These are phyloP conservation scores for Agapornis canus DNA, from an alignment of 2,797 vertebrate genomes.

Conservation along the genomic window DNA sequence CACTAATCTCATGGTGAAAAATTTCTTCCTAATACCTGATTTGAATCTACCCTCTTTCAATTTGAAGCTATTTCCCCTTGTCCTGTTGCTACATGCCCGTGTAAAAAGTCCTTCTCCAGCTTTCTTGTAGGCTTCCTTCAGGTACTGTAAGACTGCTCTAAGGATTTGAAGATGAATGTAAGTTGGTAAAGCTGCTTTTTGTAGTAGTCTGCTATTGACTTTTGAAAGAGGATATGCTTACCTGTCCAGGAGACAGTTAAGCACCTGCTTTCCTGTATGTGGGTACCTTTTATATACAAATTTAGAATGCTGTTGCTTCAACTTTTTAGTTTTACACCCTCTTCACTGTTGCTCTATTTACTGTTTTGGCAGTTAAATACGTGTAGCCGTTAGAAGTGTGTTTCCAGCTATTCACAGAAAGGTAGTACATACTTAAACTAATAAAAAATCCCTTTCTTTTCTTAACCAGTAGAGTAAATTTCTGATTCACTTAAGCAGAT, in stretches of 20 bases:
- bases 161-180: neutral
- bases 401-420: slow-evolving; percentile 12
- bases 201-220: neutral
- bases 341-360: neutral
- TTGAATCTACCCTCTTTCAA: no score
- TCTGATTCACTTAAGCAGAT: slow-evolving; percentile 18
- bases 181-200: neutral
- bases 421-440: neutral
- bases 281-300: neutral
- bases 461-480: neutral
- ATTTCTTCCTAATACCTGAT: no score
- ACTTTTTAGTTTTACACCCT: neutral
- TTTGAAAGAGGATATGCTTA: neutral
- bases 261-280: neutral
- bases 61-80: no score
- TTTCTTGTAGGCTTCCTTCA: neutral
- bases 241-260: neutral
- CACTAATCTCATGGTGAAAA: neutral
- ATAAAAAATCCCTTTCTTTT: neutral
- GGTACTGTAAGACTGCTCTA: neutral
- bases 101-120: neutral
- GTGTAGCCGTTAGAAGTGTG: neutral
- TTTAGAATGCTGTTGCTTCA: neutral
- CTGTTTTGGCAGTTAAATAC: slow-evolving; percentile 15
- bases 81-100: no score